Evolutionary conservation across 2,113 vertebrate species (phyloP).

Genomic region (Neotoma lepida): DNA sequence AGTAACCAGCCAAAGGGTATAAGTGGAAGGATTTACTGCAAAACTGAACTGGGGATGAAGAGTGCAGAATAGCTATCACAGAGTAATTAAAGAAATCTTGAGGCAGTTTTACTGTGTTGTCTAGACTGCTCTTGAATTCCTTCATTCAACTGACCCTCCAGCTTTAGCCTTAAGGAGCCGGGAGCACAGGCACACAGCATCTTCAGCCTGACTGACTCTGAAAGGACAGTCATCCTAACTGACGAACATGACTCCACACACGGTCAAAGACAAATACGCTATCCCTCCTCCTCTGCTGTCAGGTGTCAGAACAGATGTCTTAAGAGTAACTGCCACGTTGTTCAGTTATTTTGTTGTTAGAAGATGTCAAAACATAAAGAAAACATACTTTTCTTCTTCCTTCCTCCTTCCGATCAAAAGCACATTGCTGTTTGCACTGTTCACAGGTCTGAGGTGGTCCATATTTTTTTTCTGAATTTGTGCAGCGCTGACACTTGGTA

Average conservation of each 20-base stretch:
- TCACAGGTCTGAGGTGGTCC: slow-evolving; percentile 97
- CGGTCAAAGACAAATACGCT: not conserved
- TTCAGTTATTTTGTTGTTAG: slow-evolving; percentile 15
- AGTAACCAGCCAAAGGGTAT: not conserved
- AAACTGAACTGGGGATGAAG: not conserved
- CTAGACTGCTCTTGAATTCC: not conserved
- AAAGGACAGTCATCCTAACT: not conserved
- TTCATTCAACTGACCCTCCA: not conserved
- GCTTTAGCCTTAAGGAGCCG: not conserved
- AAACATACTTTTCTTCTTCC: slow-evolving; percentile 94
- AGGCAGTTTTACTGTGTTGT: not conserved
- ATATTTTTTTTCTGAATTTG: slow-evolving; percentile 99
- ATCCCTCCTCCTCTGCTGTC: not conserved
- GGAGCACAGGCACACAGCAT: not conserved
- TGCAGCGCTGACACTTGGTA: slow-evolving; percentile 98
- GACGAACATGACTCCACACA: not conserved
- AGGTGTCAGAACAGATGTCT: not conserved
- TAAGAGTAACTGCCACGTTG: not conserved
- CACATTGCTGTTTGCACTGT: slow-evolving; percentile 98
- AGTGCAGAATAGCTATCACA: not conserved
- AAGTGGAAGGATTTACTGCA: not conserved
- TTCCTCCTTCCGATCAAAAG: slow-evolving; percentile 98
- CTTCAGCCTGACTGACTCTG: not conserved
- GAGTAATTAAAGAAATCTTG: not conserved
- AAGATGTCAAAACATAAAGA: slow-evolving; percentile 43